phyloP scores from a whole-genome alignment of 2,888 invertebrate genomes.

The Lucinisca nassula region DNA sequence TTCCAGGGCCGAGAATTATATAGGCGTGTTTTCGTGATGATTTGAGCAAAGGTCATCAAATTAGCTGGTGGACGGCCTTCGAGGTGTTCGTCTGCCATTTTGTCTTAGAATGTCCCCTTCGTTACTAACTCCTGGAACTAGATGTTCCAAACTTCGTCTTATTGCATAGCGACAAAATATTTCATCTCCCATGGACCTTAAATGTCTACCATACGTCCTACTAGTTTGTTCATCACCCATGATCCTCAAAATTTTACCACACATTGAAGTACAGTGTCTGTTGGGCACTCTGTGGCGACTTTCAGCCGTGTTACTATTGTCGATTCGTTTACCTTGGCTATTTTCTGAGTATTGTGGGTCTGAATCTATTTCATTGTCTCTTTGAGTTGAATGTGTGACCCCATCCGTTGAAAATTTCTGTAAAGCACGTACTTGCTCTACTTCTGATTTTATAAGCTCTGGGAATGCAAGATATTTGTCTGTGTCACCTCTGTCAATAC shows the following conservation, averaged over 20 bases:
- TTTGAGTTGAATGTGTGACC: not conserved
- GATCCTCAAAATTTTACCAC: conserved; percentile 72
- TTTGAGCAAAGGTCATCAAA: no score
- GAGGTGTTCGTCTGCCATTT: not conserved
- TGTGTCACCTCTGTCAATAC: not conserved
- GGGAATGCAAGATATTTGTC: not conserved
- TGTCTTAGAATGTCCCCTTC: not conserved
- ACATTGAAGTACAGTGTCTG: conserved; percentile 47
- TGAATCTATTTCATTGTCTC: not conserved
- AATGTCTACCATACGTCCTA: conserved; percentile 72
- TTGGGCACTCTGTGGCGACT: not conserved
- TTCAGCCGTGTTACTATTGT: no score
- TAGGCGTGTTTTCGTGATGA: no score
- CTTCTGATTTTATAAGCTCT: not conserved
- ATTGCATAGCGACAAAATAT: conserved; percentile 31
- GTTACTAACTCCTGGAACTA: not conserved
- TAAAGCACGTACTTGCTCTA: not conserved
- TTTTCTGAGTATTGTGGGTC: no score
- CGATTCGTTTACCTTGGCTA: no score
- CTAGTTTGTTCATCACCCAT: conserved; percentile 77
- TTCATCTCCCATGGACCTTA: conserved; percentile 77
- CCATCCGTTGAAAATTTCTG: not conserved
- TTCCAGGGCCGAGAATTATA: no score
- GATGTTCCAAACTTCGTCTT: not conserved
- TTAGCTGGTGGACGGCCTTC: not conserved